These are phyloP conservation scores for Yasuhikotakia modesta DNA, from an alignment of 2,797 vertebrate species.

Conservation along the genomic window DNA sequence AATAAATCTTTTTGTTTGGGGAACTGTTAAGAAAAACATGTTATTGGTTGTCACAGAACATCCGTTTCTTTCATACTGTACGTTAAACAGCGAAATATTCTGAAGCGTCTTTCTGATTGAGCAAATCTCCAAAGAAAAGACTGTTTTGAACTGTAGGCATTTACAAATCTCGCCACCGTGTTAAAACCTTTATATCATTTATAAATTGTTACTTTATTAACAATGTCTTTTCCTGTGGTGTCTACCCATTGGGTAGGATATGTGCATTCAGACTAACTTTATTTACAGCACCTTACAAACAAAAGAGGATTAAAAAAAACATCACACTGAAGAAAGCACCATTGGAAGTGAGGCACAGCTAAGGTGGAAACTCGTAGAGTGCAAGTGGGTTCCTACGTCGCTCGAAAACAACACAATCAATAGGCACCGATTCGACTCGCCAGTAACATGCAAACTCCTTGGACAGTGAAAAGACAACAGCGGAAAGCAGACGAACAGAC, in stretches of 20 bases:
- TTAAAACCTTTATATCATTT: conserved; percentile 92
- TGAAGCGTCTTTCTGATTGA: conserved; percentile 85
- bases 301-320: conserved; percentile 79
- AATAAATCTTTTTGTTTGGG: conserved; percentile 13
- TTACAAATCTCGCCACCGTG: conserved; percentile 91
- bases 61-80: too few species aligned
- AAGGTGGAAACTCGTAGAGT: conserved; percentile 82
- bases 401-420: conserved; percentile 79
- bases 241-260: conserved; percentile 99
- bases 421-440: conserved; percentile 85
- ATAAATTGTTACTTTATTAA: conserved; percentile 96
- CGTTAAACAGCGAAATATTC: conserved; percentile 90
- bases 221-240: conserved; percentile 81
- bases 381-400: conserved; percentile 82
- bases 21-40: too few species aligned
- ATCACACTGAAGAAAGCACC: conserved; percentile 92
- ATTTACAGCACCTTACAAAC: conserved; percentile 94
- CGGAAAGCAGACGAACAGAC: conserved; percentile 68
- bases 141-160: conserved; percentile 81
- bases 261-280: conserved; percentile 97
- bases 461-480: conserved; percentile 72
- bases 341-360: conserved; percentile 94
- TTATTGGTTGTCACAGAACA: too few species aligned
- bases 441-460: conserved; percentile 83
- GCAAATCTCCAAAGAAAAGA: conserved; percentile 82